Evolutionary conservation across 2,113 vertebrate genomes (phyloP), one percentile per base, ranked within the genome.

Genomic region (Poicephalus gulielmi): DNA sequence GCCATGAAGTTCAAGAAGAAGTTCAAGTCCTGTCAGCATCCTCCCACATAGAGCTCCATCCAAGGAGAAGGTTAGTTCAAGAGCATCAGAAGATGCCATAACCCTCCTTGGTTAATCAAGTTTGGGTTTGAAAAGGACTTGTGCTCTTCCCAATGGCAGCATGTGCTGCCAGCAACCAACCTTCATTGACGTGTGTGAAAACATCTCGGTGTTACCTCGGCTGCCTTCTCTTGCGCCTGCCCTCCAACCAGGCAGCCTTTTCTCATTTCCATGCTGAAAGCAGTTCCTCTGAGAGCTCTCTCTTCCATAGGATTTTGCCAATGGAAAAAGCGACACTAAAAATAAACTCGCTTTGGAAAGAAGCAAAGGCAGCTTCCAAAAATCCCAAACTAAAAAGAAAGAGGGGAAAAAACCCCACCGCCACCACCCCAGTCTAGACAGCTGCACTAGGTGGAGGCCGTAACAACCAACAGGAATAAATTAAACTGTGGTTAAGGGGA

Each of bases 261-360:
- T 63, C 41, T 59, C 89, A 39, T 78, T 96, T 83, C 83, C 63
- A 2, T 78, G 5, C 84, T 87, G 84, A 39, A 91, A 83, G 76
- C 86, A 46, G 74, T 15, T 95, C 91, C 80, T 88, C 59, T 14
- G 46, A 92, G 86, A 90, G 67, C 71, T 52, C 77, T 70, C 68
- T 90, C 63, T 70, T 68, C 81, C 85, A 10, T 86, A 37, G 8
- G 59, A 84, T 94, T 95, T 94, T 94, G 96, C 96, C 97, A 97
- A 57, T 96, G 97, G 96, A 97, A 96, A 97, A 96, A 96, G 88
- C 93, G 80, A 96, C 94, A 68, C 95, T 94, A 94, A 96, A 96
- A 97, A 96, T 96, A 95, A 83, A 90, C 84, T 88, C 50, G 39
- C 90, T 95, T 96, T 49, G 33, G 95, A 96, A 97, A 90, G 90